Conservation (phyloP, 2,113 vertebrate species). For the Apodemus speciosus region DNA sequence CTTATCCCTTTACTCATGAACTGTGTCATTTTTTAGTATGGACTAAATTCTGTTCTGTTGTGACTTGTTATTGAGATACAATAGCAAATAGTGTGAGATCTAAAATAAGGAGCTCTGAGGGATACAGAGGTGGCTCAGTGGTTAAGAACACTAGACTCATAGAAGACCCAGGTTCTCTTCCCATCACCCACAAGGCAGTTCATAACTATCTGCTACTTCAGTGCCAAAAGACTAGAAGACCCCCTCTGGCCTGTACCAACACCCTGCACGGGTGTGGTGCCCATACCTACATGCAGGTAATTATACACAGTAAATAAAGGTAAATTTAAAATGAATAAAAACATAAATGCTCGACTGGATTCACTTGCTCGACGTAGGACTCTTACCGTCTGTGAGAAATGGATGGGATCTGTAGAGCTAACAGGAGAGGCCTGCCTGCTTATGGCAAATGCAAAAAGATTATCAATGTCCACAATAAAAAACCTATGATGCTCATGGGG, state of each 20-base stretch:
- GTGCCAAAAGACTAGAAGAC: background rate
- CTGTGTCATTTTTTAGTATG: background rate
- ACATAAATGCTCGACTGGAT: background rate
- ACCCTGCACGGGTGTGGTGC: background rate
- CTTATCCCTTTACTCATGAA: slow-evolving; percentile 36
- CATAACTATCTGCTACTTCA: background rate
- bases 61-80: slow-evolving; percentile 30
- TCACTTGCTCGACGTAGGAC: background rate
- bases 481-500: background rate
- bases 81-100: background rate
- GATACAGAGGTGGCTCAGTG: background rate
- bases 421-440: background rate
- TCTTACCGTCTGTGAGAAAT: background rate
- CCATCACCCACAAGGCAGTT: background rate
- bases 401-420: no score
- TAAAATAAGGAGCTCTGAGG: slow-evolving; percentile 30
- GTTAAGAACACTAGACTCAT: background rate
- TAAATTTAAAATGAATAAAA: background rate
- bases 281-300: no score
- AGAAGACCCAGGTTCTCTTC: no score
- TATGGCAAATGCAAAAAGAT: background rate
- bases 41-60: slow-evolving; percentile 22
- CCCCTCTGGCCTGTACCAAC: no score
- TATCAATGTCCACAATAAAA: background rate
- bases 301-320: background rate